Conservation (phyloP, 2,113 vertebrate species). For the Ceyx margarethae region DNA sequence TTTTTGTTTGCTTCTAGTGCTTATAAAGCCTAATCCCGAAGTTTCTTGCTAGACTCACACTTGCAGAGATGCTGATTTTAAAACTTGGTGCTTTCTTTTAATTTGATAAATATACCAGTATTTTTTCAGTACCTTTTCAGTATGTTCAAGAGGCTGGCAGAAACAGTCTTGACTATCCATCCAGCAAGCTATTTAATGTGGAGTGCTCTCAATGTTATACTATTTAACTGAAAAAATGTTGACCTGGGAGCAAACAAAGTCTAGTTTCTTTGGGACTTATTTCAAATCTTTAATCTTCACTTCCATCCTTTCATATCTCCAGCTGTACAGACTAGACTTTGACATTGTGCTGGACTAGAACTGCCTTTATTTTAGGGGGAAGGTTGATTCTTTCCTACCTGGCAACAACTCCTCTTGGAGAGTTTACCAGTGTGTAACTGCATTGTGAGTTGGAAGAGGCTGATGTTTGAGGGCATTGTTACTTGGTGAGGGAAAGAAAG, state of each 20-base stretch:
- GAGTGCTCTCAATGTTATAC: not conserved
- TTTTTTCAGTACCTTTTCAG: not conserved
- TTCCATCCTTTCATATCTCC: not conserved
- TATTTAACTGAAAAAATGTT: not conserved
- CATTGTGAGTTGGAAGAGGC: not conserved
- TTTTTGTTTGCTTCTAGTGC: not conserved
- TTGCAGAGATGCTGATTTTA: not conserved
- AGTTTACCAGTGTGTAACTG: not conserved
- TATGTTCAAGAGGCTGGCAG: not conserved
- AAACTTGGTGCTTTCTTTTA: not conserved
- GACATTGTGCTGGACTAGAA: not conserved
- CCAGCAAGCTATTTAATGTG: not conserved
- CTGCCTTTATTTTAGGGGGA: not conserved
- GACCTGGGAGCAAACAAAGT: not conserved
- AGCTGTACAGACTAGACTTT: not conserved
- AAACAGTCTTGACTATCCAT: not conserved
- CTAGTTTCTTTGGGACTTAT: not conserved
- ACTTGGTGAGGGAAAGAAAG: not conserved
- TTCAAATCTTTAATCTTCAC: constrained; percentile 11
- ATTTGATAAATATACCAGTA: not conserved
- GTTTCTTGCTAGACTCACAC: not conserved
- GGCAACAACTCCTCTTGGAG: not conserved
- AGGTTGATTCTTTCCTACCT: not conserved
- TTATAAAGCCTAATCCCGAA: not conserved
- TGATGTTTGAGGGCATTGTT: not conserved